Conservation (phyloP, 2,113 vertebrate genomes). For the Manacus vitellinus region DNA sequence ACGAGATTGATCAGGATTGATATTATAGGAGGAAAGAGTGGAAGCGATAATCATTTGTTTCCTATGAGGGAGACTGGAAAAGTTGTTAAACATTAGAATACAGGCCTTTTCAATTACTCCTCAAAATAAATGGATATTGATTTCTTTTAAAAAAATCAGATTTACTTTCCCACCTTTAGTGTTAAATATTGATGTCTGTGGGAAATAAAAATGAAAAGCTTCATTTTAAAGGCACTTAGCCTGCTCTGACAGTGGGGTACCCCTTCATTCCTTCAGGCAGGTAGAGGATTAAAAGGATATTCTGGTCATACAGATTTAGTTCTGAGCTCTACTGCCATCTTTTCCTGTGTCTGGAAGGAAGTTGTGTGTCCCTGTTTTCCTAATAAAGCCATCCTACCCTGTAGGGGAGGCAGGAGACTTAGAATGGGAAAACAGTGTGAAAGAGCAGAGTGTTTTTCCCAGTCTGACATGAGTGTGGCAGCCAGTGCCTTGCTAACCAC, state of each 20-base stretch:
- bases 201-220: slow-evolving; percentile 65
- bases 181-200: slow-evolving; percentile 70
- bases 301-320: background rate
- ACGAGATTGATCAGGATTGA: slow-evolving; percentile 56
- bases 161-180: slow-evolving; percentile 70
- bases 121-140: slow-evolving; percentile 67
- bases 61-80: slow-evolving; percentile 54
- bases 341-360: background rate
- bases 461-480: background rate
- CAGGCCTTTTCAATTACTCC: slow-evolving; percentile 59
- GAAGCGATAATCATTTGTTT: slow-evolving; percentile 38
- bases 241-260: slow-evolving; percentile 23
- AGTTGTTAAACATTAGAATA: slow-evolving; percentile 68
- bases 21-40: slow-evolving; percentile 33
- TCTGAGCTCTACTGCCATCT: background rate
- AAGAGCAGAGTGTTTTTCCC: background rate
- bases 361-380: background rate
- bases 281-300: background rate
- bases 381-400: background rate
- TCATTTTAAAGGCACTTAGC: slow-evolving; percentile 53
- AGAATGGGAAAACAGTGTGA: background rate
- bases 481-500: background rate
- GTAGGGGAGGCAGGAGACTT: background rate
- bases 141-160: slow-evolving; percentile 51
- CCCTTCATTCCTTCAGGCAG: background rate